Percentiles rank a stretch among this genome's conserved stretches.
These are phyloP conservation scores for Chrosomus eos DNA, from an alignment of 2,797 vertebrate genomes.

Conservation along the genomic window DNA sequence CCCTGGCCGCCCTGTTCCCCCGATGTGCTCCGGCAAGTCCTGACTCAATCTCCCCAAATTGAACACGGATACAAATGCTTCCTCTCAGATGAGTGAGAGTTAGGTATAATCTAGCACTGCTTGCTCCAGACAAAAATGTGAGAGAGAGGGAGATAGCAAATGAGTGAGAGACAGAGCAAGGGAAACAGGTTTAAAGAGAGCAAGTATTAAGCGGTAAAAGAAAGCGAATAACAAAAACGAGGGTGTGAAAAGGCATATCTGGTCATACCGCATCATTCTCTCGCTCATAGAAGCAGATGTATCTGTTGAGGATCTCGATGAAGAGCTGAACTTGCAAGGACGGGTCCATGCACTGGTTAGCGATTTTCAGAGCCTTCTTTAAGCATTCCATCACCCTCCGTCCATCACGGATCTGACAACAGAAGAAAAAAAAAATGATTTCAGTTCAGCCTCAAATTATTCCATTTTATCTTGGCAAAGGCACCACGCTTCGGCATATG, in stretches of 20 bases:
- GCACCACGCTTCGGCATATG: background rate
- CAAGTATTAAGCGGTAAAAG: background rate
- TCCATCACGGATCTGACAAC: slow-evolving; percentile 91
- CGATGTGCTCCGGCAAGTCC: slow-evolving; percentile 29
- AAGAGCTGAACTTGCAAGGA: slow-evolving; percentile 99
- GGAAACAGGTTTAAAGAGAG: background rate
- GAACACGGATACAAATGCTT: slow-evolving; percentile 19
- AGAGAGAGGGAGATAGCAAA: slow-evolving; percentile 2
- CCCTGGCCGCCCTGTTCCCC: background rate
- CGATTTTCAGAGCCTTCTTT: slow-evolving; percentile 98
- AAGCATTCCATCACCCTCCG: slow-evolving; percentile 98
- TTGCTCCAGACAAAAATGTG: slow-evolving; percentile 18
- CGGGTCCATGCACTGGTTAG: slow-evolving; percentile 99
- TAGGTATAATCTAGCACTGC: slow-evolving; percentile 35
- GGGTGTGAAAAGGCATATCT: background rate
- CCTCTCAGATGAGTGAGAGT: slow-evolving; percentile 4
- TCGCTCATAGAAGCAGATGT: slow-evolving; percentile 97
- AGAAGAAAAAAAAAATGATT: background rate
- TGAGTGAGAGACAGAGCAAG: background rate
- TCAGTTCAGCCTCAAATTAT: background rate
- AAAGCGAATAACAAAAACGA: background rate
- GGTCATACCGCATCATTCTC: slow-evolving; percentile 92
- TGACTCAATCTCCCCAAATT: slow-evolving; percentile 36
- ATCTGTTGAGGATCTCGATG: slow-evolving; percentile 99
- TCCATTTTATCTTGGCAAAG: slow-evolving; percentile 15